These are phyloP conservation scores for Pardalotus punctatus DNA, from an alignment of 2,113 vertebrate genomes.

Conservation along the genomic window DNA sequence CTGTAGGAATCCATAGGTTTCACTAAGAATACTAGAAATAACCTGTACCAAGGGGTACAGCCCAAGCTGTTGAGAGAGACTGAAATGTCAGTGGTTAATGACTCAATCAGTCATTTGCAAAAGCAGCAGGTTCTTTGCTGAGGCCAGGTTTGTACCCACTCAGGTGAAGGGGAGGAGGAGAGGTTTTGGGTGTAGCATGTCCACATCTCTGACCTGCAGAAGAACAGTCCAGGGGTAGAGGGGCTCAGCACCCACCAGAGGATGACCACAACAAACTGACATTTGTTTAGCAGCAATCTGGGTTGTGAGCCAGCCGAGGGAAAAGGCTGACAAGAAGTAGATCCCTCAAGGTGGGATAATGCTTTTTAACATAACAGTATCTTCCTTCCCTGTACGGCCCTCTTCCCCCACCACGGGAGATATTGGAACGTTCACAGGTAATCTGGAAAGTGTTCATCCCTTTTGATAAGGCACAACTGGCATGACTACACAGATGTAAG, in stretches of 20 bases:
- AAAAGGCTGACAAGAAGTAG: background rate
- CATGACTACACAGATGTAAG: background rate
- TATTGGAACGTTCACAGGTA: accelerated
- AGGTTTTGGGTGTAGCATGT: background rate
- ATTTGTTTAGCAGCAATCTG: background rate
- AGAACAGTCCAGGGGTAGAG: background rate
- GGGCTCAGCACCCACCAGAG: background rate
- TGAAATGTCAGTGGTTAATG: background rate
- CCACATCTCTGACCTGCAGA: background rate
- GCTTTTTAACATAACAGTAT: background rate
- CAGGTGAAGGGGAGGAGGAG: background rate
- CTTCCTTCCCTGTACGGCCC: accelerated
- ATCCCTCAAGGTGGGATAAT: accelerated
- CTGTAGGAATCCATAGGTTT: background rate
- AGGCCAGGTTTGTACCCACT: background rate
- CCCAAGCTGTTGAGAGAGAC: background rate
- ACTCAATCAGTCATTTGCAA: background rate
- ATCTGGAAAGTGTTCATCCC: background rate
- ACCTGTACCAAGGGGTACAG: background rate
- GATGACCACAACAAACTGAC: background rate
- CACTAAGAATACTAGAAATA: background rate
- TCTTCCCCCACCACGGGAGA: background rate
- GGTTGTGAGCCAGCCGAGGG: background rate
- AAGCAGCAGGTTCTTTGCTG: background rate
- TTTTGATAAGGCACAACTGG: background rate